Base-by-base conservation (phyloP, 2,888 invertebrate species). In the Mesoligia furuncula region DNA sequence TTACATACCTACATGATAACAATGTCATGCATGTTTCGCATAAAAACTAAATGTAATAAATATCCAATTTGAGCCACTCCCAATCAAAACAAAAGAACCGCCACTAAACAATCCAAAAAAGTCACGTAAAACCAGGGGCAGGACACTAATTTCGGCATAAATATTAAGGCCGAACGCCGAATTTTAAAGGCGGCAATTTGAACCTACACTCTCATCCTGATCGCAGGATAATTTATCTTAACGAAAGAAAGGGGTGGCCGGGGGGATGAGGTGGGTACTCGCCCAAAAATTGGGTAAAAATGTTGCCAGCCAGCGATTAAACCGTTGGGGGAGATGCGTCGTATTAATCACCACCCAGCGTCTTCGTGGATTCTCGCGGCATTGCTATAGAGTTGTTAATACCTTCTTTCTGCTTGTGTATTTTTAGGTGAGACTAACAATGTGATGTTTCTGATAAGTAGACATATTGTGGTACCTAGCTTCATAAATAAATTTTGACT, bases 231-330 rank as follows among this genome's bases (percentile, higher is more conserved):
- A 96, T 96, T 96, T 96, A 96, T 96, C 96, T 96, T 96, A 96
- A 96, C 95, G 96, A 96, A 96, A 96, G 96, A 96, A 96, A 96
- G 96, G 96, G 96, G 96, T 96, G 96, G 96, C 93, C 90, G 80
- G 84, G 90, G 89, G 90, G 89, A 88, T 80, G 91, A 90, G 92
- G 91, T 88, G 89, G 89, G 87, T 86, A 89, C 82, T 92, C 92
- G 73, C 95, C 95, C 96, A 96, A 96, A 96, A 96, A 96, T 96
- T 96, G 96, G 96, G 96, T 96, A 96, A 96, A 96, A 96, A 96
- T 96, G 96, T 96, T 96, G 95, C 96, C 96, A 95, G 96, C 96
- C 90, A 96, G 93, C 96, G 96, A 96, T 96, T 96, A 96, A 96
- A 96, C 95, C 95, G 95, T 95, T 92, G 95, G 93, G 96, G 96